Base-by-base conservation (phyloP, 53 echinoderm and acorn worm species). In the Arbacia lixula region DNA sequence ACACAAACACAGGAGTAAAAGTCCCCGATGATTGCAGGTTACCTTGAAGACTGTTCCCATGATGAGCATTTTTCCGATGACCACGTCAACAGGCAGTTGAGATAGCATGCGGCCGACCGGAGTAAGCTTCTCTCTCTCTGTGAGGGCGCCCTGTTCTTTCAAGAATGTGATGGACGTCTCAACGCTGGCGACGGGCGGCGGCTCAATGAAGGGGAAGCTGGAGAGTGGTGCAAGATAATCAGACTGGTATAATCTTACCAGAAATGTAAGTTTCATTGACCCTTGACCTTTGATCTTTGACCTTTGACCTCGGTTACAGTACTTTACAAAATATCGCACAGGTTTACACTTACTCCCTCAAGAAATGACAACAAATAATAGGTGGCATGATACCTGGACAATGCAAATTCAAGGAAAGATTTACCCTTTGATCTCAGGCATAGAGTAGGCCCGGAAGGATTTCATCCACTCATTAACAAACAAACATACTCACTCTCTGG, bases 51-150 rank as follows among this genome's bases (percentile, higher is more conserved):
- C 86, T 0, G 99, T 99, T 3, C 94, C 99, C 92, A 99, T 99
- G 66, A 99, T 95, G 20, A 99, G 91, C 99, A 99, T 99, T 74
- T 99, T 99, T 38, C 99, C 99, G 25, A 99, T 99, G 73, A 99
- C 99, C 2, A 99, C 92, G 86, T 99, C 99, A 0, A 99, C 99
- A 12, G 99, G 99, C 14, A 99, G 88, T 20, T 89, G 88, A 27
- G 99, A 92, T 6, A 99, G 65, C 91, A 99, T 94, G 33, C 79
- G 64, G 11, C 99, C 99, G 19, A 95, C 81, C 0, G 99, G 87
- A 4, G 99, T 99, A 50, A 99, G 71, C 31, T 67, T 40, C 72
- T 99, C 99, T 5, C 87, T 68, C n/a, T 69, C 72, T 33, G 78
- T 84, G 3, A 99, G 29, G 28, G 99, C 94, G 27, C 92, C 91